phyloP scores from a whole-genome alignment of 2,888 invertebrate genomes.

The Nephrotoma guestfalica region DNA sequence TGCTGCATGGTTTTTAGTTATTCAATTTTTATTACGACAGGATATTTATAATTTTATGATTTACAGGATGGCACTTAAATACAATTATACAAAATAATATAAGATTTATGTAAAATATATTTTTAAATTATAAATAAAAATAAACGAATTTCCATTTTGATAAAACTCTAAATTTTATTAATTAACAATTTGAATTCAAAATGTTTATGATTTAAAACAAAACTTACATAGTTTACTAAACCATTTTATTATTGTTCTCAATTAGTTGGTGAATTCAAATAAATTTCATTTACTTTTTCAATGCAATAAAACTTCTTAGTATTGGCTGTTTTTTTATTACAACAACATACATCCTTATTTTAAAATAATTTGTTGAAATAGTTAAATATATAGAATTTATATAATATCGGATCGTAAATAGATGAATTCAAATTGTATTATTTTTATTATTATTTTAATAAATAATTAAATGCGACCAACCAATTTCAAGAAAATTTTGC shows the following conservation, averaged over 20 bases:
- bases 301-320: neutral
- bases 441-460: neutral
- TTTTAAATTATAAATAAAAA: neutral
- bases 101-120: slow-evolving; percentile 1
- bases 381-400: neutral
- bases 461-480: neutral
- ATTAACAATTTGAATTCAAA: neutral
- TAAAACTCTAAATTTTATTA: neutral
- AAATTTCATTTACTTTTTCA: neutral
- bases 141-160: neutral
- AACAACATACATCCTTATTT: neutral
- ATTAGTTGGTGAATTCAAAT: neutral
- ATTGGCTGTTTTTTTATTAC: neutral
- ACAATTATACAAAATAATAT: neutral
- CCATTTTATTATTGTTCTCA: too few relatives aligned
- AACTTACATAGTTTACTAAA: too few relatives aligned
- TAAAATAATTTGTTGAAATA: neutral
- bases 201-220: neutral
- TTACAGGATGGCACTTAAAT: slow-evolving; percentile 22
- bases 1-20: neutral
- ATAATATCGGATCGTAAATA: neutral
- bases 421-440: neutral
- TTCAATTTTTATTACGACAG: neutral
- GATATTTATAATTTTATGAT: slow-evolving; percentile 13
- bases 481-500: neutral